These are phyloP conservation scores for Podarcis raffonei DNA, from an alignment of 2,113 vertebrate species.

Conservation along the genomic window DNA sequence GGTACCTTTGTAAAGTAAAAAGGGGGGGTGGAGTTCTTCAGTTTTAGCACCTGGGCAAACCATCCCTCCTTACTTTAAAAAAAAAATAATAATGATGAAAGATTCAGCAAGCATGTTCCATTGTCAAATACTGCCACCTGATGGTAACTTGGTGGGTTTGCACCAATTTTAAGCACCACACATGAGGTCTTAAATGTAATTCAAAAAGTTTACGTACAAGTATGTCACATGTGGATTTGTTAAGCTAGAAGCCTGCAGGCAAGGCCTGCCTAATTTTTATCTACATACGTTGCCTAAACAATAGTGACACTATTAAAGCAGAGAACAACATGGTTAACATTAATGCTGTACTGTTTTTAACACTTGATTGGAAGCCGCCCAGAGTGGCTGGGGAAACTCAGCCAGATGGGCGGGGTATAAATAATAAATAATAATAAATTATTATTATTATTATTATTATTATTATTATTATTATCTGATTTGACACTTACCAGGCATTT, in stretches of 20 bases:
- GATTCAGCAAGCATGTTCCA: neutral
- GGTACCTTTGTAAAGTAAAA: conserved; percentile 12
- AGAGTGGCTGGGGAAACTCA: too few species aligned
- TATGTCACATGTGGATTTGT: neutral
- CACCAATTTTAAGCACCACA: accelerated
- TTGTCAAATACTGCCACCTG: conserved; percentile 73
- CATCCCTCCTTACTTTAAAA: neutral
- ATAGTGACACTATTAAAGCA: neutral
- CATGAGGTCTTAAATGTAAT: neutral
- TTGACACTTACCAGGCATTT: conserved; percentile 66
- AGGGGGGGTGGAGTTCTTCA: neutral
- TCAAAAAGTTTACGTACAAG: neutral
- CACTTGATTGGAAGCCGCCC: too few species aligned
- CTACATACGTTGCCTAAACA: neutral
- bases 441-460: too few species aligned
- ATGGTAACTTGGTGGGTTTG: conserved; percentile 50
- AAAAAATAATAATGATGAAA: neutral
- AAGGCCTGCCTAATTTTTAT: neutral
- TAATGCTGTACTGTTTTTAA: too few species aligned
- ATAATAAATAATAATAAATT: too few species aligned
- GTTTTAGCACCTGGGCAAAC: neutral
- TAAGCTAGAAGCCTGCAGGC: neutral
- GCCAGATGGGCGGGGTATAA: too few species aligned
- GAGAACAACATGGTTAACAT: neutral
- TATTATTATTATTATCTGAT: neutral